These are phyloP conservation scores for Trichoplusia ni DNA, from an alignment of 1,140 invertebrate species.

Conservation along the genomic window DNA sequence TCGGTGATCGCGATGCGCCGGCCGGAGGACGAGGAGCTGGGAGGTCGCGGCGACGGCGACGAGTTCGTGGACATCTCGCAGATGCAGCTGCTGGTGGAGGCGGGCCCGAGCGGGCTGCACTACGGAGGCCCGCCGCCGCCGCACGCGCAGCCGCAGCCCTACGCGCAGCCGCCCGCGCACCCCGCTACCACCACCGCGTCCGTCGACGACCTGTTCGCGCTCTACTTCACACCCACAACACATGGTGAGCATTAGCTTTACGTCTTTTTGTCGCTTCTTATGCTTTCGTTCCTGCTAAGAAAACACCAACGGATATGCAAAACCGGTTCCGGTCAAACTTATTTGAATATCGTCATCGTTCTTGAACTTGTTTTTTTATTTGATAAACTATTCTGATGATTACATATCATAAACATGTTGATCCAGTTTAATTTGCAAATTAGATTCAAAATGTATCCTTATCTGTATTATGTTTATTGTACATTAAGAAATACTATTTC, in stretches of 20 bases:
- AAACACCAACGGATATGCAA: background rate
- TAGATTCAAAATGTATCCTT: too few relatives aligned
- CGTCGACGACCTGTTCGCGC: slow-evolving; percentile 74
- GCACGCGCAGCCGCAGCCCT: slow-evolving; percentile 74
- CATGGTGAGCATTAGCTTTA: slow-evolving; percentile 56
- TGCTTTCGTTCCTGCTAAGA: background rate
- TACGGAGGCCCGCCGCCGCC: slow-evolving; percentile 71
- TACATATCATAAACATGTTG: background rate
- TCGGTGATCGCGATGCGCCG: slow-evolving; percentile 78
- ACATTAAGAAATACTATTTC: too few relatives aligned
- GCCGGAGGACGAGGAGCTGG: slow-evolving; percentile 78
- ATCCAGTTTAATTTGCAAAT: background rate
- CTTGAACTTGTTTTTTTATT: slow-evolving; percentile 16
- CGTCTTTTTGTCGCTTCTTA: background rate
- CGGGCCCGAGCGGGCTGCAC: slow-evolving; percentile 75
- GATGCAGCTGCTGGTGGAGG: slow-evolving; percentile 83
- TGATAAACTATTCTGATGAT: background rate
- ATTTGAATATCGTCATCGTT: slow-evolving; percentile 22
- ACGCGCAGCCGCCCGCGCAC: slow-evolving; percentile 51
- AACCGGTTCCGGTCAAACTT: slow-evolving; percentile 22
- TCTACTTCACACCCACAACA: slow-evolving; percentile 68
- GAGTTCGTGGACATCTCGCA: slow-evolving; percentile 85
- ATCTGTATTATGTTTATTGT: too few relatives aligned
- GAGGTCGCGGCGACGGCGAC: slow-evolving; percentile 75
- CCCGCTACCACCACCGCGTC: slow-evolving; percentile 46